Percentiles rank a stretch among this genome's conserved stretches.
Evolutionary conservation across 2,888 invertebrate genomes (phyloP).

Genomic region (Diplolepis rosae): DNA sequence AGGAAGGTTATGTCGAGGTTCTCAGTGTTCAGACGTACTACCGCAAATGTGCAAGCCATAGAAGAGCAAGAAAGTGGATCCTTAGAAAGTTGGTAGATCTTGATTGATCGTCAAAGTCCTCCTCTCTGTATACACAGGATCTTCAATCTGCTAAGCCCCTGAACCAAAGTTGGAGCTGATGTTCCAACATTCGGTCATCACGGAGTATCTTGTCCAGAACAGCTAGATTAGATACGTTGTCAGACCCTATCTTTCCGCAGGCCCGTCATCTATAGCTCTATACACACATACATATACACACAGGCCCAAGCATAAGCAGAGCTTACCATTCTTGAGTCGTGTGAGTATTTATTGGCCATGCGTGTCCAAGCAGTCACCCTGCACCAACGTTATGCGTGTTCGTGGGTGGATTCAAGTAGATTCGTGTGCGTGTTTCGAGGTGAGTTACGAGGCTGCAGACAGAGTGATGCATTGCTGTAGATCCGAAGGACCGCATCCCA

Average conservation of each 20-base stretch:
- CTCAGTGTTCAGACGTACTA: not conserved
- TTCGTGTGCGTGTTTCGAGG: constrained; percentile 44
- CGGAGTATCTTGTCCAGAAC: constrained; percentile 70
- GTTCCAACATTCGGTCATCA: constrained; percentile 52
- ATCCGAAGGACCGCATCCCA: constrained; percentile 64
- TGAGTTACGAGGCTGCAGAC: constrained; percentile 73
- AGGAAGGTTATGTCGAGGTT: not conserved
- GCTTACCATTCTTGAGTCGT: constrained; percentile 28
- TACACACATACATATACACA: not conserved
- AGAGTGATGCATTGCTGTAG: constrained; percentile 71
- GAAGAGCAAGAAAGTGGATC: not conserved
- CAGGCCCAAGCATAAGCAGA: constrained; percentile 33
- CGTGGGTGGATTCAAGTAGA: not conserved
- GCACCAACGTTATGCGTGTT: not conserved
- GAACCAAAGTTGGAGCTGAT: not conserved
- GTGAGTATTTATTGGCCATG: constrained; percentile 57
- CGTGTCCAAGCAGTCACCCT: constrained; percentile 45
- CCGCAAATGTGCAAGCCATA: too few species aligned
- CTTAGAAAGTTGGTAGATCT: constrained; percentile 6
- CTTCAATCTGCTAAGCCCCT: not conserved
- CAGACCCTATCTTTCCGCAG: constrained; percentile 65
- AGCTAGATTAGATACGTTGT: constrained; percentile 72
- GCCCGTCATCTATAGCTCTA: constrained; percentile 51
- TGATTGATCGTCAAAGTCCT: not conserved
- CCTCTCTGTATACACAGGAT: not conserved